phyloP scores from a whole-genome alignment of 2,113 vertebrate species.

The Otocyon megalotis region DNA sequence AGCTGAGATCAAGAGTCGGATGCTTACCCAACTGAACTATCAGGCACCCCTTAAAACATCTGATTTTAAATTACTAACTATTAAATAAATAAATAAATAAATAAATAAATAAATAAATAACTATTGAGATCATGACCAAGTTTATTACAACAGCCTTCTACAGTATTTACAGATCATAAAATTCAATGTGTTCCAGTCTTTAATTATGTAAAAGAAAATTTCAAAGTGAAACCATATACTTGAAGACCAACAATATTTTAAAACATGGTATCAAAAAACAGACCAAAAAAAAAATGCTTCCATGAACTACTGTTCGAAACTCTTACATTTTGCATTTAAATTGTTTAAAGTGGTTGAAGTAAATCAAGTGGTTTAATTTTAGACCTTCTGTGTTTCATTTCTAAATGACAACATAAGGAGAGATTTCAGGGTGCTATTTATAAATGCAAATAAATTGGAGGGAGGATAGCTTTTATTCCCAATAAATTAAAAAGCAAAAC shows the following conservation, averaged over 20 bases:
- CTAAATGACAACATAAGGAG: constrained; percentile 8
- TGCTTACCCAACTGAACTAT: neutral
- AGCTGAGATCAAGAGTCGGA: neutral
- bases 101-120: no score
- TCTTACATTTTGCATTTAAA: constrained; percentile 29
- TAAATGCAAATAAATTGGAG: neutral
- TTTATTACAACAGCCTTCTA: neutral
- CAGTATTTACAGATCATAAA: neutral
- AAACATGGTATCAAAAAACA: constrained; percentile 55
- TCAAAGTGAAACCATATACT: neutral
- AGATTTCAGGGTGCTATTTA: constrained; percentile 2
- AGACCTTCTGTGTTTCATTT: constrained; percentile 51
- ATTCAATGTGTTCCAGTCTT: neutral
- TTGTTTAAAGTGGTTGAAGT: neutral
- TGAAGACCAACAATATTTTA: neutral
- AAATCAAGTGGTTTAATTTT: constrained; percentile 53
- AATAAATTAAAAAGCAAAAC: constrained; percentile 52
- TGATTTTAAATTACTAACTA: constrained; percentile 18
- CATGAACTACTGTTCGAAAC: constrained; percentile 43
- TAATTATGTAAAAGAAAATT: neutral
- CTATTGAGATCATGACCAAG: constrained; percentile 21
- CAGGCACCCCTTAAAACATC: neutral
- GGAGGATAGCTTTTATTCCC: neutral
- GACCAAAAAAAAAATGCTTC: neutral
- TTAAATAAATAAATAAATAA: no score